Evolutionary conservation across 1,140 invertebrate genomes (phyloP).

Genomic region (Capitella teleta): DNA sequence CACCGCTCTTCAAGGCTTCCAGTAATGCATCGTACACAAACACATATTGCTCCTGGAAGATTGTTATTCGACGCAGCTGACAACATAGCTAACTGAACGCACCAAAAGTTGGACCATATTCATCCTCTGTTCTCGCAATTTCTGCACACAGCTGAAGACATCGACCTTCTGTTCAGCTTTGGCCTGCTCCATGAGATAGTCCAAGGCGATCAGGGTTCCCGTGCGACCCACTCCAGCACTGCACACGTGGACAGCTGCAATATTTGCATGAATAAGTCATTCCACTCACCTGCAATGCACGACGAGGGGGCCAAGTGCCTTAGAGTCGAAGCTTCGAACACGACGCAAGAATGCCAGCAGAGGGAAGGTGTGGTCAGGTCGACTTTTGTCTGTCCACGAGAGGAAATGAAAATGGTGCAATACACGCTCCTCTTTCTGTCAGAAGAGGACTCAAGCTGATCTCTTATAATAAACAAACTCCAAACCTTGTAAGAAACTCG

Average conservation of each 20-base stretch:
- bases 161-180: conserved; percentile 30
- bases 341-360: background rate
- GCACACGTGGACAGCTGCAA: conserved; percentile 5
- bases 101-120: conserved; percentile 44
- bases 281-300: conserved; percentile 1
- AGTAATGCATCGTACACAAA: too few relatives aligned
- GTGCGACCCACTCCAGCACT: conserved; percentile 43
- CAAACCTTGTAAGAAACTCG: too few relatives aligned
- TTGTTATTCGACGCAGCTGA: too few relatives aligned
- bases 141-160: conserved; percentile 32
- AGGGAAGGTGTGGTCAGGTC: conserved; percentile 1
- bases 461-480: too few relatives aligned
- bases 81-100: too few relatives aligned
- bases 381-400: background rate
- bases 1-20: too few relatives aligned
- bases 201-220: conserved; percentile 40
- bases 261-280: background rate
- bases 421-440: background rate
- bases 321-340: background rate
- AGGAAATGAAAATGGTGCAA: background rate
- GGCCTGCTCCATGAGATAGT: conserved; percentile 32
- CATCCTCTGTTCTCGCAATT: conserved; percentile 34
- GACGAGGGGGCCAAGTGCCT: background rate
- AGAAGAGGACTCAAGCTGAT: too few relatives aligned
- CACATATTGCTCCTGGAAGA: too few relatives aligned